Conservation (phyloP, 2,797 vertebrate species). For the Coregonus suidteri region DNA sequence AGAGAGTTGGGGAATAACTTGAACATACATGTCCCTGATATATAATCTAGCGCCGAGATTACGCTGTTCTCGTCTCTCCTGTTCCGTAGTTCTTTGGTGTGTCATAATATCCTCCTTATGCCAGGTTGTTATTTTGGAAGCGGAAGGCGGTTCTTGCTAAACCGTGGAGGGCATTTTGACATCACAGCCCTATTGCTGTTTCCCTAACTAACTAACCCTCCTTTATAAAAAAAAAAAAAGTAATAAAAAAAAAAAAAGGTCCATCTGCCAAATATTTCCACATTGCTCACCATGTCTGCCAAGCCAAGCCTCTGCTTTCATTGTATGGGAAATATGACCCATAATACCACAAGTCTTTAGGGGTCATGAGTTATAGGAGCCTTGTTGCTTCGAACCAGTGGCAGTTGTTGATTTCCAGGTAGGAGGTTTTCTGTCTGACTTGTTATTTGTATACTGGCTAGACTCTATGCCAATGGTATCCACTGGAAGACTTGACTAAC, state of each 20-base stretch:
- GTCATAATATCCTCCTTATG: conserved; percentile 61
- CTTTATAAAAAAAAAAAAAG: conserved; percentile 33
- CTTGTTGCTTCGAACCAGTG: conserved; percentile 21
- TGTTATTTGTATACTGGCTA: not conserved
- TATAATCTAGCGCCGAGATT: conserved; percentile 8
- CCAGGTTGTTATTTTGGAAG: conserved; percentile 57
- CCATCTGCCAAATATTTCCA: conserved; percentile 69
- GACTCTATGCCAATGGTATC: too few species aligned
- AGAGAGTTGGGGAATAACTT: conserved; percentile 43
- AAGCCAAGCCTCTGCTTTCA: conserved; percentile 44
- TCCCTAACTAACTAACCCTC: conserved; percentile 40
- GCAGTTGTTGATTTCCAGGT: conserved; percentile 22
- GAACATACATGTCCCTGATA: conserved; percentile 38
- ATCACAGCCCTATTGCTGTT: conserved; percentile 57
- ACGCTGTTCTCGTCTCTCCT: conserved; percentile 27
- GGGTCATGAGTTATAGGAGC: conserved; percentile 72
- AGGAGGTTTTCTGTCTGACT: not conserved
- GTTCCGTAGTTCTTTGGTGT: conserved; percentile 43
- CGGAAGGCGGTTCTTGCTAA: conserved; percentile 44
- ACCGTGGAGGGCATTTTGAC: conserved; percentile 71
- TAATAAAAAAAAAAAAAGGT: conserved; percentile 60
- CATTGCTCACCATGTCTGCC: conserved; percentile 67
- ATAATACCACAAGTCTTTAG: conserved; percentile 35
- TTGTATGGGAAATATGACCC: conserved; percentile 65
- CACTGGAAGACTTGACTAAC: too few species aligned